Conservation (phyloP, 2,797 vertebrate species). For the Pseudomugil gertrudae region DNA sequence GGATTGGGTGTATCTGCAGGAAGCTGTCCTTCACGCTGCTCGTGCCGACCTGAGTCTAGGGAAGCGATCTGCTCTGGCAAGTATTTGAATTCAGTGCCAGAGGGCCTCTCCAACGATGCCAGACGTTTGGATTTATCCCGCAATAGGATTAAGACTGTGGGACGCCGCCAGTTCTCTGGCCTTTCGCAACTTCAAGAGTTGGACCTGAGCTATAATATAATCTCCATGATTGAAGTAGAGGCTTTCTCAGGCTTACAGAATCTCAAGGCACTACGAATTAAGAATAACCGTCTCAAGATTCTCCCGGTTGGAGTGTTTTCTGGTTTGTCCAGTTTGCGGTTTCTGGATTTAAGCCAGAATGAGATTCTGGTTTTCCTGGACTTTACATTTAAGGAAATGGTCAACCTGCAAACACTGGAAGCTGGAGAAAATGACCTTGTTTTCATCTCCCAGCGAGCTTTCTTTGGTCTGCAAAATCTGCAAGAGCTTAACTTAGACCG, state of each 20-base stretch:
- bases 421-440: conserved; percentile 89
- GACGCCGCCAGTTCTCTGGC: conserved; percentile 84
- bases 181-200: conserved; percentile 85
- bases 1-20: conserved; percentile 65
- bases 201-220: conserved; percentile 87
- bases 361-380: conserved; percentile 92
- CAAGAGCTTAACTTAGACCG: conserved; percentile 86
- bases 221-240: conserved; percentile 87
- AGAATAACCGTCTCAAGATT: conserved; percentile 88
- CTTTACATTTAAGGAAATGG: conserved; percentile 86
- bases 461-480: conserved; percentile 83
- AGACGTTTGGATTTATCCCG: conserved; percentile 85
- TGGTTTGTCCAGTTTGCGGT: conserved; percentile 81
- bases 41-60: conserved; percentile 79
- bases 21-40: conserved; percentile 83
- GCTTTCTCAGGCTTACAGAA: conserved; percentile 86
- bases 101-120: conserved; percentile 81
- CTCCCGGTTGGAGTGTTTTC: conserved; percentile 87
- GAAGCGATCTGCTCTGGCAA: conserved; percentile 86
- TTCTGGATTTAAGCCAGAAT: conserved; percentile 89
- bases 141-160: conserved; percentile 87
- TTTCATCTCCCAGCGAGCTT: conserved; percentile 89
- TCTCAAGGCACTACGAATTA: conserved; percentile 83
- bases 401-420: conserved; percentile 84
- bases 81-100: conserved; percentile 83